A percentile compares a stretch with the other conserved stretches of the same genome.
These are phyloP conservation scores for Hypotaenidia okinawae DNA, from an alignment of 2,797 vertebrate genomes.

Conservation along the genomic window DNA sequence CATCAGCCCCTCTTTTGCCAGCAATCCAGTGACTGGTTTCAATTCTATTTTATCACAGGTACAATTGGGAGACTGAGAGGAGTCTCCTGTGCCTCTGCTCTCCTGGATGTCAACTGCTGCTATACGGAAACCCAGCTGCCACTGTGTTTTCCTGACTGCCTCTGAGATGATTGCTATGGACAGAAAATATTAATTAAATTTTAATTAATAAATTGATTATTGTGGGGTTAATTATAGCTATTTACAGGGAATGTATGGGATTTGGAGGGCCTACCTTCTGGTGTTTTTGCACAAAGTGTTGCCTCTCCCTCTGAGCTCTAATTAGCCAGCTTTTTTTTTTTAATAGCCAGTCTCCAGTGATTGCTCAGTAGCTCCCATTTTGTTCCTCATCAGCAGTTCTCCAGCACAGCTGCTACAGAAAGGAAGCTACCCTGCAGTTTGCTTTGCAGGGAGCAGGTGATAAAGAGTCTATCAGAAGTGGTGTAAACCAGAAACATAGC, in stretches of 20 bases:
- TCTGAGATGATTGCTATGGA: conserved; percentile 24
- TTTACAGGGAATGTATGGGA: conserved; percentile 49
- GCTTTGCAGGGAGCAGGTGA: conserved; percentile 21
- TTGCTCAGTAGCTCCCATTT: conserved; percentile 34
- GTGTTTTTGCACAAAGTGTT: conserved; percentile 39
- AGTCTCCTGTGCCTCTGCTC: neutral
- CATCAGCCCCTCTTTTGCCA: neutral
- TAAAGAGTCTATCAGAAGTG: conserved; percentile 22
- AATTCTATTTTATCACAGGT: neutral
- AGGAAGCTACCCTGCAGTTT: neutral
- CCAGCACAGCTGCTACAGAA: conserved; percentile 37
- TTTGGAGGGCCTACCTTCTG: conserved; percentile 58
- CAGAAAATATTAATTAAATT: conserved; percentile 70
- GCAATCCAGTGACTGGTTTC: neutral
- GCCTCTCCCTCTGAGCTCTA: conserved; percentile 47
- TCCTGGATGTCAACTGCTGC: neutral
- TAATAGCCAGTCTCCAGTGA: conserved; percentile 26
- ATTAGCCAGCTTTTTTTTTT: conserved; percentile 38
- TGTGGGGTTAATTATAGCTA: conserved; percentile 61
- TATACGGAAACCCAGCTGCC: conserved; percentile 18
- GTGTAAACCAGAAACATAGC: neutral
- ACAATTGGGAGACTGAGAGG: neutral
- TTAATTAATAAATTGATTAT: conserved; percentile 73
- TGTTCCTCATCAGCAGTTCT: conserved; percentile 35
- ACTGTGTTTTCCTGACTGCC: neutral